Conservation (phyloP, 2,113 vertebrate genomes). For the Sinosuthora webbiana region DNA sequence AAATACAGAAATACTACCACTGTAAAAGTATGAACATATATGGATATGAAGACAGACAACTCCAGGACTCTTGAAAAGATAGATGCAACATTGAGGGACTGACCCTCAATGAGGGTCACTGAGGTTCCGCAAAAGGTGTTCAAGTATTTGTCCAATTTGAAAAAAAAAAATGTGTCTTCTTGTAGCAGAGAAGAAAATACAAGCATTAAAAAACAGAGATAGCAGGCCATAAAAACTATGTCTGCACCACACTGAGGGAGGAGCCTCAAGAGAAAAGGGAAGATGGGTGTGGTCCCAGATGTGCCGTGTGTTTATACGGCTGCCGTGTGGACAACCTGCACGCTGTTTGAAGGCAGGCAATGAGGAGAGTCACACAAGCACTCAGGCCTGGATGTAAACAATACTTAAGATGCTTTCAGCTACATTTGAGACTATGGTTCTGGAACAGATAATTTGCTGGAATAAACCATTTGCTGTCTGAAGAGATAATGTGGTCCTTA, state of each 20-base stretch:
- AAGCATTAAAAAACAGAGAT: neutral
- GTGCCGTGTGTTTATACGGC: fast-evolving
- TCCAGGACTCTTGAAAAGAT: neutral
- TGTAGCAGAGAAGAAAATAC: neutral
- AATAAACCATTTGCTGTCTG: neutral
- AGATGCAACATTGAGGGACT: neutral
- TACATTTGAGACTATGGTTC: neutral
- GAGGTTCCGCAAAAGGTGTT: neutral
- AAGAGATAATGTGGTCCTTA: neutral
- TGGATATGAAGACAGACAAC: neutral
- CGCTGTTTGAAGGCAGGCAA: neutral
- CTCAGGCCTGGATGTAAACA: neutral
- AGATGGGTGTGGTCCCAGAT: neutral
- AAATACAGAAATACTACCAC: neutral
- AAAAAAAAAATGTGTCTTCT: neutral
- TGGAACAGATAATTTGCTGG: neutral
- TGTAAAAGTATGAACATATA: neutral
- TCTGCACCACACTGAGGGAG: neutral
- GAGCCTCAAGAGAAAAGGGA: neutral
- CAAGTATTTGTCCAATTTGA: neutral
- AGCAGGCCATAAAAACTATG: neutral
- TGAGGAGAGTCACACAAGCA: neutral
- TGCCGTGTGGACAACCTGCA: neutral
- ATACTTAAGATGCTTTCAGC: neutral
- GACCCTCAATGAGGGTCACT: neutral